Evolutionary conservation across 1,140 invertebrate species (phyloP), one percentile per base, ranked within the genome.

Genomic region (Colletes gigas): DNA sequence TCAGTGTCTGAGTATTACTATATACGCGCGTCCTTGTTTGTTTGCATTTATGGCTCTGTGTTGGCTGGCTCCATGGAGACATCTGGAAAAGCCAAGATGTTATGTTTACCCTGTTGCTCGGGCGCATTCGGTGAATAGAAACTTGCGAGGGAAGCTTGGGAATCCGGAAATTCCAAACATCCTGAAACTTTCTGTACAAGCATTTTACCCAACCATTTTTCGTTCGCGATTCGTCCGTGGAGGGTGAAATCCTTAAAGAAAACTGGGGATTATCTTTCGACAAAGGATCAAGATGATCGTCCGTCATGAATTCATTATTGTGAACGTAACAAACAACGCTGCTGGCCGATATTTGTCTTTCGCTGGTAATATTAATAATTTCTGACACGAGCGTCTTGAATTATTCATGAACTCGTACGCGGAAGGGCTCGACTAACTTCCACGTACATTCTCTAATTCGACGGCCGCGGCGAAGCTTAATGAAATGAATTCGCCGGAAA

Each of bases 331-430:
- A 52, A 76, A 74, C 67, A 30, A 55, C 50, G 1, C 15, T 10
- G 50, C 12, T 6, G 14, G n/a, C 10, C 41, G 59, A 54, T 60
- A 55, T 66, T 75, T 60, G 80, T 21, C 54, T 73, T 82, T 73
- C 52, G 47, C 39, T 30, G 10, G 47, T 8, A 62, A 77, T 47
- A 84, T 87, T 81, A 87, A 81, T 80, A 80, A 82, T 81, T 63
- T 50, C n/a, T 47, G 66, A 54, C 14, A 10, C 60, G 8, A 12
- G 6, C 15, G n/a, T 10, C 15, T 4, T 73, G 78, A 76, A 86
- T 30, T 82, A 87, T 87, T 87, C 78, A 85, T 87, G 57, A 73
- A 65, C 59, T 59, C 15, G 12, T 59, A 50, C 60, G 44, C 69
- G 62, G 73, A 66, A 54, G n/a, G 5, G 59, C n/a, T 62, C 44